phyloP scores from a whole-genome alignment of 2,797 vertebrate species.

The Strix occidentalis region DNA sequence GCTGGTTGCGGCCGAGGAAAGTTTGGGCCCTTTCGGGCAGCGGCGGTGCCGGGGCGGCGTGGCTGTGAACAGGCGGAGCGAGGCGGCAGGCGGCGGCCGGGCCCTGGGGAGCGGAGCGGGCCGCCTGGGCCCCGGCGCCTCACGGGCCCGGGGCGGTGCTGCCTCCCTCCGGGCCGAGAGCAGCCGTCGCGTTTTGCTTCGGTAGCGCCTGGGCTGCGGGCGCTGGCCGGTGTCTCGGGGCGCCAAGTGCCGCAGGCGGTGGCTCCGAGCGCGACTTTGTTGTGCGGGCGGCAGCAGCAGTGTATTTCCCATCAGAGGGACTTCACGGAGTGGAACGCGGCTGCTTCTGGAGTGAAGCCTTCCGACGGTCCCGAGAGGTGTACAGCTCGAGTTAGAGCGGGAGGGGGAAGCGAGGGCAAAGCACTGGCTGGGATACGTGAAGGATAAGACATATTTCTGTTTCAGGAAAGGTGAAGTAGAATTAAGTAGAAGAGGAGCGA shows the following conservation, averaged over 20 bases:
- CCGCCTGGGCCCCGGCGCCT: not conserved
- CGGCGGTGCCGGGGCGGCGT: not conserved
- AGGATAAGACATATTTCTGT: not conserved
- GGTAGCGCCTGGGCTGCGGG: not conserved
- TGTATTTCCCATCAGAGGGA: rapidly evolving
- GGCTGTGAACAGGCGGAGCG: not conserved
- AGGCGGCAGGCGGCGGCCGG: no score
- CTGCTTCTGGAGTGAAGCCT: rapidly evolving
- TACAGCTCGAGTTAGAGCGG: rapidly evolving
- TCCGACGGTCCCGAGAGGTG: rapidly evolving
- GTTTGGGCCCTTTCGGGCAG: not conserved
- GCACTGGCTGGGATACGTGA: rapidly evolving
- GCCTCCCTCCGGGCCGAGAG: not conserved
- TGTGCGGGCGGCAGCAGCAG: not conserved
- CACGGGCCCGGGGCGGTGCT: not conserved
- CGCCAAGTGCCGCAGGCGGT: not conserved
- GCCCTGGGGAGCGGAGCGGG: not conserved
- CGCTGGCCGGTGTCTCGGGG: not conserved
- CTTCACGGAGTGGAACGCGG: not conserved
- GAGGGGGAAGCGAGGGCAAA: not conserved
- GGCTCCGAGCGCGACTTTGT: not conserved
- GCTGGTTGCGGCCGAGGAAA: not conserved
- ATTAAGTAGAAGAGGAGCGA: not conserved
- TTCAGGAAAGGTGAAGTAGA: not conserved
- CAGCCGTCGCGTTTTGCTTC: not conserved